A percentile compares a stretch with the other conserved stretches of the same genome.
phyloP scores from a whole-genome alignment of 2,113 vertebrate genomes.

The Mus pahari region DNA sequence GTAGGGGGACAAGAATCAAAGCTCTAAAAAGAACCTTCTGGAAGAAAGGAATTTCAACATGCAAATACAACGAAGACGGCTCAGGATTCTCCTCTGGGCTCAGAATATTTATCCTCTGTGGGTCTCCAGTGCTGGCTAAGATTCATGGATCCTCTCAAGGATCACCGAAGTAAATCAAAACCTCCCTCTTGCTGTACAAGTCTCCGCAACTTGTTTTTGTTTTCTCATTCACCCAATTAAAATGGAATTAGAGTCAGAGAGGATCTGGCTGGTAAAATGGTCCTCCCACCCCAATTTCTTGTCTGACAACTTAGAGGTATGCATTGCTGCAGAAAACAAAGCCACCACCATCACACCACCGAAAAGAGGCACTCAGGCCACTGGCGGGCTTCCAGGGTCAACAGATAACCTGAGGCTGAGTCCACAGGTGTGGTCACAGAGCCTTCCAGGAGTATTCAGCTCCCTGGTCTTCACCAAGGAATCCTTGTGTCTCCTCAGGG shows the following conservation, averaged over 20 bases:
- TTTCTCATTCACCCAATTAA: conserved; percentile 49
- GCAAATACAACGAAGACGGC: not conserved
- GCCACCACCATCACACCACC: not conserved
- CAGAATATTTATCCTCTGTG: not conserved
- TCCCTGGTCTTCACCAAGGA: not conserved
- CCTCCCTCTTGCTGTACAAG: not conserved
- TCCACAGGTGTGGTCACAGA: not conserved
- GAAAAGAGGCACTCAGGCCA: accelerated
- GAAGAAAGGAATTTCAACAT: conserved; percentile 60
- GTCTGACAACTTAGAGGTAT: not conserved
- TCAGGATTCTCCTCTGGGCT: accelerated
- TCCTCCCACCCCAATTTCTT: not conserved
- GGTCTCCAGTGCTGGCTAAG: not conserved
- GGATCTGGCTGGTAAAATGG: not conserved
- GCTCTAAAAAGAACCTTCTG: not conserved
- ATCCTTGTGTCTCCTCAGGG: not conserved
- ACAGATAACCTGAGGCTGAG: not conserved
- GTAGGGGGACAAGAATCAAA: not conserved
- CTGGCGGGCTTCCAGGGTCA: accelerated
- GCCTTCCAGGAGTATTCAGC: not conserved
- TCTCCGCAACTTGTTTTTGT: conserved; percentile 47
- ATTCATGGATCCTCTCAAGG: conserved; percentile 23
- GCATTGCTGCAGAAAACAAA: not conserved
- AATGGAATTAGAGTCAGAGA: not conserved
- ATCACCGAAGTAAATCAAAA: conserved; percentile 55